phyloP scores from a whole-genome alignment of 1,140 invertebrate genomes.

The Elymnias hypermnestra region DNA sequence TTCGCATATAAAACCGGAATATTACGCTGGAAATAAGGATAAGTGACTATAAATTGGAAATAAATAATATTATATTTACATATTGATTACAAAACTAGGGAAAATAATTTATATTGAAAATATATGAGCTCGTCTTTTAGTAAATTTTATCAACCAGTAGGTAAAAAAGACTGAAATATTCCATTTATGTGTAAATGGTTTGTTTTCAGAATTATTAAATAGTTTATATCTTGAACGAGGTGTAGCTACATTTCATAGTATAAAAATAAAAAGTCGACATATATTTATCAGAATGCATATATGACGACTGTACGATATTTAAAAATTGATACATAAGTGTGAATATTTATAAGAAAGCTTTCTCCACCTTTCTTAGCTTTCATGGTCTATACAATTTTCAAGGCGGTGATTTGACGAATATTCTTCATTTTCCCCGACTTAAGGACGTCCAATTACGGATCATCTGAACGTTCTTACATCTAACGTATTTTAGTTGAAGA shows the following conservation, averaged over 20 bases:
- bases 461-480: neutral
- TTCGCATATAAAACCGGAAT: no score
- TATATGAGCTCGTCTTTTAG: no score
- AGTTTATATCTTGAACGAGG: neutral
- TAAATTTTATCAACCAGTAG: no score
- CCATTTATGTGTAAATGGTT: no score
- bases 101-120: no score
- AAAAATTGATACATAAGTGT: neutral
- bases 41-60: no score
- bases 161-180: no score
- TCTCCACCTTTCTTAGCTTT: slow-evolving; percentile 10
- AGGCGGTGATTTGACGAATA: slow-evolving; percentile 35
- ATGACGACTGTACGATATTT: neutral
- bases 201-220: neutral
- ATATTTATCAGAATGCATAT: neutral
- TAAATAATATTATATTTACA: no score
- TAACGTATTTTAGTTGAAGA: slow-evolving; percentile 9
- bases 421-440: slow-evolving; percentile 37
- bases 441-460: slow-evolving; percentile 25
- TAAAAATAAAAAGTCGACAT: no score
- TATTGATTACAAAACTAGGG: no score
- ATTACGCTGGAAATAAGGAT: no score
- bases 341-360: slow-evolving; percentile 3
- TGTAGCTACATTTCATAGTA: no score
- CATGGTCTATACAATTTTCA: slow-evolving; percentile 26